Base-by-base conservation (phyloP, 2,113 vertebrate genomes). In the Daubentonia madagascariensis region DNA sequence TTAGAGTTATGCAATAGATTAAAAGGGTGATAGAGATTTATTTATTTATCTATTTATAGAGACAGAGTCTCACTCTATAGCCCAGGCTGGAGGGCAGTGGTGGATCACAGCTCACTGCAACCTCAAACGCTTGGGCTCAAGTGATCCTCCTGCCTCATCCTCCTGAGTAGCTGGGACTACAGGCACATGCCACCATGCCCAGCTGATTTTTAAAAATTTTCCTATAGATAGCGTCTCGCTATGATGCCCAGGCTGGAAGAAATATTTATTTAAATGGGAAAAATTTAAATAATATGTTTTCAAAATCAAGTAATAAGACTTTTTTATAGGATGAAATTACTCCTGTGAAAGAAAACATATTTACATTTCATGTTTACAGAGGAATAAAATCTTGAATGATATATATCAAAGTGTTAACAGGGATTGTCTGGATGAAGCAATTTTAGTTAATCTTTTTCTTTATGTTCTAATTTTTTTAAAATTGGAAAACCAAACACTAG, bases 381-480 rank as follows among this genome's bases (percentile, higher is more conserved):
- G 25, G 22, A 76, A 68, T 86, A 70, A 61, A 59, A 25, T 78
- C 25, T 78, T 75, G 14, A 89, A 92, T 73, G 35, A 40, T 5
- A 67, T n/a, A 35, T 61, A 89, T 22, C 54, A 90, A 88, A 93
- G 59, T 61, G 32, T 67, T 95, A 81, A 89, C 48, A 52, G 68
- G 20, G 50, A 37, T 61, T 88, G 8, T 85, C 78, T 84, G 30
- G 28, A 23, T 80, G 18, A 92, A 89, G 52, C 22, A 8, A 63
- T 57, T 91, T 89, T 76, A 59, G 12, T 16, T 76, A 35, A 89
- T 52, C 8, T 70, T 88, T 84, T 45, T 45, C 68, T 84, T 52
- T 92, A 16, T 65, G 40, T 70, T 91, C 28, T 89, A 59, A 67
- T 61, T 76, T 88, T 95, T 73, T 13, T 89, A 95, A 97, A 61